Evolutionary conservation across 2,888 invertebrate genomes (phyloP).

Genomic region (Drosophila engyochracea): DNA sequence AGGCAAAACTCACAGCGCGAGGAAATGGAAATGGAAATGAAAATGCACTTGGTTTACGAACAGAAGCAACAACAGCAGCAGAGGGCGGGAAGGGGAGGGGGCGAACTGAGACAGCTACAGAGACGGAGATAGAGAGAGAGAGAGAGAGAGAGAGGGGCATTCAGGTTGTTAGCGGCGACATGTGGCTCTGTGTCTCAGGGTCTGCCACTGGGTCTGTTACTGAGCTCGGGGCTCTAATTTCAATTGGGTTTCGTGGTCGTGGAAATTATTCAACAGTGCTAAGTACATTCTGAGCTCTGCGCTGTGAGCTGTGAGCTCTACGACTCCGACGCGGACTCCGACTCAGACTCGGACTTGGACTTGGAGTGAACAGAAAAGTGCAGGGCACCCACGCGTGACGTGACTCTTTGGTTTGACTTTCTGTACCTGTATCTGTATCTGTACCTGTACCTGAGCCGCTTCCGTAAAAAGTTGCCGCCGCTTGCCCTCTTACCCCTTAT

Average conservation of each 20-base stretch:
- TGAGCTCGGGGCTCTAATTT: constrained; percentile 75
- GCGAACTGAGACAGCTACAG: not conserved
- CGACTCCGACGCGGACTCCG: constrained; percentile 16
- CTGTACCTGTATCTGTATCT: constrained; percentile 54
- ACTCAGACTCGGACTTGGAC: constrained; percentile 21
- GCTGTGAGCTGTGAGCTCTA: constrained; percentile 42
- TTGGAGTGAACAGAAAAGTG: constrained; percentile 38
- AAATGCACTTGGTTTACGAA: constrained; percentile 78
- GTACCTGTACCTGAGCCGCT: constrained; percentile 71
- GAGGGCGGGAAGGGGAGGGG: not conserved
- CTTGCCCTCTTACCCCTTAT: constrained; percentile 30
- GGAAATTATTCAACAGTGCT: constrained; percentile 81
- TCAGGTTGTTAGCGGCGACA: constrained; percentile 79
- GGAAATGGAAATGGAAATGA: constrained; percentile 79
- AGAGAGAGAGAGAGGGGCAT: constrained; percentile 15
- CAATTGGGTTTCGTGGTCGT: constrained; percentile 81
- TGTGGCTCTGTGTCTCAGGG: constrained; percentile 64
- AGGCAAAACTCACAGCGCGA: constrained; percentile 28
- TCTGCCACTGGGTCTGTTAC: constrained; percentile 60
- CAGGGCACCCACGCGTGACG: constrained; percentile 80
- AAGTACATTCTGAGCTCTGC: constrained; percentile 65
- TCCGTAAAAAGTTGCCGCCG: constrained; percentile 77
- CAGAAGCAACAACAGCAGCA: constrained; percentile 27
- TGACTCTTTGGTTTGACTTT: constrained; percentile 81
- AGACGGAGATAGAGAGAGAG: not conserved